Percentiles rank a stretch among this genome's conserved stretches.
Conservation (phyloP, 2,113 vertebrate species). For the Tor tambroides region DNA sequence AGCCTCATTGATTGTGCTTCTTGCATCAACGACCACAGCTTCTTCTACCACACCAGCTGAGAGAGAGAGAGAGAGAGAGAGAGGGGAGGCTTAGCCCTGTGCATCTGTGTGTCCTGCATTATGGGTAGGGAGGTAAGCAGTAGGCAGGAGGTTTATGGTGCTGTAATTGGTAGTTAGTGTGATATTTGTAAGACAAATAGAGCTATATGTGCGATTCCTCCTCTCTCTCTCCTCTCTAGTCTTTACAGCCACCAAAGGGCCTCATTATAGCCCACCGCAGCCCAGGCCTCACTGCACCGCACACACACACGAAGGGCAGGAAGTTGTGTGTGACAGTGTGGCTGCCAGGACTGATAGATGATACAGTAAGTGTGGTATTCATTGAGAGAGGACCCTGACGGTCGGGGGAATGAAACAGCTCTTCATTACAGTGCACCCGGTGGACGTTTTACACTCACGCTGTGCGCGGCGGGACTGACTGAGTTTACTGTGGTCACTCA, state of each 20-base stretch:
- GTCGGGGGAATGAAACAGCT: conserved; percentile 50
- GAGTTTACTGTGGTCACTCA: conserved; percentile 21
- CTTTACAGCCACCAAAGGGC: conserved; percentile 92
- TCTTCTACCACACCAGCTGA: background rate
- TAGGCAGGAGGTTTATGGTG: conserved; percentile 92
- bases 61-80: conserved; percentile 51
- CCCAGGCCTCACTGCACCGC: conserved; percentile 43
- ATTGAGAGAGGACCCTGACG: conserved; percentile 54
- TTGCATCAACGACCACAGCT: conserved; percentile 79
- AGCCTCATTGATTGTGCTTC: conserved; percentile 90
- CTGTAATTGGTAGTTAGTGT: conserved; percentile 96
- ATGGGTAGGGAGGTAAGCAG: conserved; percentile 82
- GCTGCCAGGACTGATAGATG: conserved; percentile 90
- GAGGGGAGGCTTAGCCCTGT: conserved; percentile 77
- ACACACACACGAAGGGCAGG: conserved; percentile 84
- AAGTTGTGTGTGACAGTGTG: conserved; percentile 85
- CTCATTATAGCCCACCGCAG: conserved; percentile 82
- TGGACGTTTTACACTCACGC: conserved; percentile 37
- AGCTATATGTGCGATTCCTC: conserved; percentile 86
- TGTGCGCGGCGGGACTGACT: conserved; percentile 13
- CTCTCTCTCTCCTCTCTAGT: conserved; percentile 83
- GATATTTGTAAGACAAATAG: conserved; percentile 97
- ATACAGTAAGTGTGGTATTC: conserved; percentile 80
- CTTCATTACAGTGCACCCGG: conserved; percentile 49
- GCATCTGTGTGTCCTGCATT: conserved; percentile 82